A percentile compares a stretch with the other conserved stretches of the same genome.
These are phyloP conservation scores for Plagiodera versicolora DNA, from an alignment of 2,888 invertebrate genomes.

Conservation along the genomic window DNA sequence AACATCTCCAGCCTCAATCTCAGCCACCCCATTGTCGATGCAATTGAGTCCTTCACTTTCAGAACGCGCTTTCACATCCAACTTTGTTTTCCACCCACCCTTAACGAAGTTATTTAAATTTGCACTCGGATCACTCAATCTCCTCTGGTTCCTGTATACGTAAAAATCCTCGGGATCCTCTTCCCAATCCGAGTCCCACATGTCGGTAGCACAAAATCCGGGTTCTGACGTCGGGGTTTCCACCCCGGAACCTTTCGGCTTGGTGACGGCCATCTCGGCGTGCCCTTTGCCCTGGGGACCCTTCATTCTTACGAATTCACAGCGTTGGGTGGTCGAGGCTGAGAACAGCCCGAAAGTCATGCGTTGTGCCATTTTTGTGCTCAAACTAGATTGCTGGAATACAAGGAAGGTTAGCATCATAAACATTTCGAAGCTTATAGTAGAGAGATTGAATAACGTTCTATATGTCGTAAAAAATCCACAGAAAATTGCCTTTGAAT, in stretches of 20 bases:
- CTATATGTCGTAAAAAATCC: too few relatives aligned
- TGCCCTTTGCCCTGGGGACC: constrained; percentile 96
- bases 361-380: constrained; percentile 91
- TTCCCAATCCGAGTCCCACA: constrained; percentile 90
- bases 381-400: constrained; percentile 82
- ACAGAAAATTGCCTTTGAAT: too few relatives aligned
- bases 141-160: constrained; percentile 72
- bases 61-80: constrained; percentile 73
- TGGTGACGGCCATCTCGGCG: constrained; percentile 97
- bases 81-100: constrained; percentile 78
- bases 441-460: too few relatives aligned
- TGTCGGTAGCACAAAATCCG: constrained; percentile 79
- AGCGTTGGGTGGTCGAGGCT: constrained; percentile 73
- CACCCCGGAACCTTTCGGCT: constrained; percentile 87
- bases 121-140: constrained; percentile 91
- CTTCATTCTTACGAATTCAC: constrained; percentile 98
- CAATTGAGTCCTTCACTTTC: constrained; percentile 91
- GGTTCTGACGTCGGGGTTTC: constrained; percentile 94
- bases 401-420: too few relatives aligned
- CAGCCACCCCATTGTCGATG: constrained; percentile 79
- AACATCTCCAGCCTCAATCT: constrained; percentile 92
- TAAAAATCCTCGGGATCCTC: constrained; percentile 85
- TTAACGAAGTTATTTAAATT: constrained; percentile 84
- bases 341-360: constrained; percentile 93
- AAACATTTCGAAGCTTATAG: too few relatives aligned